Conservation (phyloP, 2,888 invertebrate genomes). For the Dichetophora obliterata region DNA sequence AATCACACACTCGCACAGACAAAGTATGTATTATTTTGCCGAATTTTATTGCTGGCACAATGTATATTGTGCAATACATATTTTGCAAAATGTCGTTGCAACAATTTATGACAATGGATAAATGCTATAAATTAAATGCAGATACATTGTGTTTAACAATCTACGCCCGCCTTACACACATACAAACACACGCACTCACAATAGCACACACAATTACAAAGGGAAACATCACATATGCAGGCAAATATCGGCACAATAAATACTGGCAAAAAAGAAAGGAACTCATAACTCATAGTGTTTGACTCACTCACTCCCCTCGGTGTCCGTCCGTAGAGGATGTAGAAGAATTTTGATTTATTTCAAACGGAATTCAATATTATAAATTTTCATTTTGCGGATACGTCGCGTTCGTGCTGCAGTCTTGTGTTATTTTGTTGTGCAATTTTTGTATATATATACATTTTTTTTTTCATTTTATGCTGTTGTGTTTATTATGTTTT, state of each 20-base stretch:
- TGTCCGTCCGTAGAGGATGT: neutral
- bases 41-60: slow-evolving; percentile 21
- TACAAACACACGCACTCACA: slow-evolving; percentile 30
- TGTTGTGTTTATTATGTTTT: neutral
- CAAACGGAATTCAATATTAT: slow-evolving; percentile 56
- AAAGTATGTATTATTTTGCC: slow-evolving; percentile 4
- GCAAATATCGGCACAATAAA: neutral
- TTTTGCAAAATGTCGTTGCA: slow-evolving; percentile 50
- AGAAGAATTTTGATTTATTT: slow-evolving; percentile 54
- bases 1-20: too few relatives aligned
- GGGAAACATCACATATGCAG: neutral
- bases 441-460: slow-evolving; percentile 40
- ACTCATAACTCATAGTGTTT: slow-evolving; percentile 27
- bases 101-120: slow-evolving; percentile 55
- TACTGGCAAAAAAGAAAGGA: slow-evolving; percentile 20
- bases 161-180: slow-evolving; percentile 33
- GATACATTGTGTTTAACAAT: slow-evolving; percentile 49
- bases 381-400: slow-evolving; percentile 50
- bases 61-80: slow-evolving; percentile 34
- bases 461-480: slow-evolving; percentile 44
- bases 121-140: slow-evolving; percentile 51
- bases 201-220: neutral
- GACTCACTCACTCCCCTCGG: neutral
- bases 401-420: slow-evolving; percentile 39
- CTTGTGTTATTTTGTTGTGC: slow-evolving; percentile 16